Evolutionary conservation across 92 coral and sea anemone genomes (phyloP).

Genomic region (Metridium senile): DNA sequence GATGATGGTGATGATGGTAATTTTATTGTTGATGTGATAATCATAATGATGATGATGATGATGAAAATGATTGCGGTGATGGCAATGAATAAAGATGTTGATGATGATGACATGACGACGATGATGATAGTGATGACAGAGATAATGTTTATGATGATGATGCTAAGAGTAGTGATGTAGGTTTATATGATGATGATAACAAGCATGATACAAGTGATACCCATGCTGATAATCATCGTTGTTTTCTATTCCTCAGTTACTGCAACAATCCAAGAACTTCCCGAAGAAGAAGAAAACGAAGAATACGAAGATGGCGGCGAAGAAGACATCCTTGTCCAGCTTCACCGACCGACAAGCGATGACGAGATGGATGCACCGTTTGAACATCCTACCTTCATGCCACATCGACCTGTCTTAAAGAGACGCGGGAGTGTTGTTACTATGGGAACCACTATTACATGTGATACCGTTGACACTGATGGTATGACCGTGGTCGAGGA

Average conservation of each 20-base stretch:
- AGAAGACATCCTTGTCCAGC: constrained; percentile 40
- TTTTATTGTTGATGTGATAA: too few species aligned
- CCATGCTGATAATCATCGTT: not conserved
- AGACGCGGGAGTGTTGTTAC: constrained; percentile 62
- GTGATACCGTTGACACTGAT: constrained; percentile 79
- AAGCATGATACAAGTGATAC: too few species aligned
- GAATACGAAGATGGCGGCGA: constrained; percentile 33
- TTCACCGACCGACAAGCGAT: constrained; percentile 11
- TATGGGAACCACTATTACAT: constrained; percentile 61
- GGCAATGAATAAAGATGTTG: too few species aligned
- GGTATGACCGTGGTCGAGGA: constrained; percentile 70
- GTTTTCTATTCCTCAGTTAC: not conserved
- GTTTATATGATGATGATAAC: too few species aligned
- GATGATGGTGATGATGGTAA: too few species aligned
- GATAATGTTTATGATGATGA: not conserved
- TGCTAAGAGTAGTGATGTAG: too few species aligned
- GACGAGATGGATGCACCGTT: constrained; percentile 39
- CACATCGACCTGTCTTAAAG: constrained; percentile 32
- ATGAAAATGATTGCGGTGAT: too few species aligned
- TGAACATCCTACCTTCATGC: constrained; percentile 13
- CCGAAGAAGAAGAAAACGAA: constrained; percentile 44
- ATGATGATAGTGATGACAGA: too few species aligned
- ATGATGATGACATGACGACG: too few species aligned
- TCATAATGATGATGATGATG: too few species aligned
- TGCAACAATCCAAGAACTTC: constrained; percentile 31